Percentiles rank a stretch among this genome's conserved stretches.
Evolutionary conservation across 2,113 vertebrate species (phyloP).

Genomic region (Lepus americanus): DNA sequence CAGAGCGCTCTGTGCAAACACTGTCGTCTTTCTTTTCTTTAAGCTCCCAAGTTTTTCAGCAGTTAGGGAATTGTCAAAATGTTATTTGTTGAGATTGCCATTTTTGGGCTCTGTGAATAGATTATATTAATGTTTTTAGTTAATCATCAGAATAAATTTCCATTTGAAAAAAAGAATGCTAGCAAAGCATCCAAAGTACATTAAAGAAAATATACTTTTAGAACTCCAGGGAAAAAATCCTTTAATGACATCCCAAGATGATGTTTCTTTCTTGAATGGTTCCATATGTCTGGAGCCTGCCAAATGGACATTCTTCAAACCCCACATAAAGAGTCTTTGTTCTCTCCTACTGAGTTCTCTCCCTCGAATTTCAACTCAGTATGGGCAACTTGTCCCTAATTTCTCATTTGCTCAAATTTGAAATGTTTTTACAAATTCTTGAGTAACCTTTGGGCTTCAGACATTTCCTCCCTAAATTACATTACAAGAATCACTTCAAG

Average conservation of each 20-base stretch:
- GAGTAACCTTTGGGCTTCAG: constrained; percentile 77
- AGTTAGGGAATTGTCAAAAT: constrained; percentile 56
- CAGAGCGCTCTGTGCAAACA: constrained; percentile 12
- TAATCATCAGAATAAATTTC: constrained; percentile 77
- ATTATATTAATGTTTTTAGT: constrained; percentile 70
- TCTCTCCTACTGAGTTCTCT: constrained; percentile 43
- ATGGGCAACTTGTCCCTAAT: constrained; percentile 51
- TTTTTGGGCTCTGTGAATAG: constrained; percentile 40
- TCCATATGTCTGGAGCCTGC: constrained; percentile 85
- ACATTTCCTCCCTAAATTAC: constrained; percentile 76
- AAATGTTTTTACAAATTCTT: constrained; percentile 75
- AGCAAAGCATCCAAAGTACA: constrained; percentile 76
- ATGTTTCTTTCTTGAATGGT: constrained; percentile 84
- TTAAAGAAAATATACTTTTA: constrained; percentile 85
- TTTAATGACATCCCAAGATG: constrained; percentile 84
- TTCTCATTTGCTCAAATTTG: constrained; percentile 81
- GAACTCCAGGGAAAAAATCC: constrained; percentile 76
- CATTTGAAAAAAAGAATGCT: constrained; percentile 47
- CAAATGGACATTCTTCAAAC: constrained; percentile 76
- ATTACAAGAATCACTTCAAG: constrained; percentile 81
- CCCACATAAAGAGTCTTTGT: constrained; percentile 74
- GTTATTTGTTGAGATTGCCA: constrained; percentile 31
- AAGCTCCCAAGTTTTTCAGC: constrained; percentile 43
- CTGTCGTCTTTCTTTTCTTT: constrained; percentile 41
- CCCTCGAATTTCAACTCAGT: constrained; percentile 80